Conservation (phyloP, 2,113 vertebrate genomes). For the Tragulus kanchil region DNA sequence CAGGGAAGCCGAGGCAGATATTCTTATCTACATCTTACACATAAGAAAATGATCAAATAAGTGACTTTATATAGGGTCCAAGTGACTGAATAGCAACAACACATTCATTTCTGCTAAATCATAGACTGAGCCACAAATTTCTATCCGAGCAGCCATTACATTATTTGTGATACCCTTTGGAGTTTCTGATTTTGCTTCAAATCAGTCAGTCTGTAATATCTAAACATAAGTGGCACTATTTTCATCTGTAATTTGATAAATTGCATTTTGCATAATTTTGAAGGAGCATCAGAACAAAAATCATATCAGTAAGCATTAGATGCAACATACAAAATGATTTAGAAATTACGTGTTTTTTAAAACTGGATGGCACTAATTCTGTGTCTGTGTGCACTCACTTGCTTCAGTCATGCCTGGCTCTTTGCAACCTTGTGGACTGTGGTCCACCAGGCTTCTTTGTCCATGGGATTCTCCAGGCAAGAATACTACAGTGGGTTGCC, state of each 20-base stretch:
- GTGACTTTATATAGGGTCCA: not conserved
- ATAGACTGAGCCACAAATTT: not conserved
- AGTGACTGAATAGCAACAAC: not conserved
- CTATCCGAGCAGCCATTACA: not conserved
- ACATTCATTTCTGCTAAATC: not conserved
- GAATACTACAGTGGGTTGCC: not conserved
- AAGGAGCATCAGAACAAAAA: not conserved
- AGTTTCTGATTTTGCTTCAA: not conserved
- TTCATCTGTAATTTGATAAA: not conserved
- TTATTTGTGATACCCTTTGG: not conserved
- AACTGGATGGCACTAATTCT: not conserved
- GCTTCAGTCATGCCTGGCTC: not conserved
- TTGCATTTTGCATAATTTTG: not conserved
- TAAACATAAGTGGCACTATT: not conserved
- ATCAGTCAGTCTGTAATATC: not conserved
- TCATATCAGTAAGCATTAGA: slow-evolving; percentile 5
- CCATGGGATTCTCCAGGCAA: not conserved
- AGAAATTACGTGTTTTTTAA: slow-evolving; percentile 15
- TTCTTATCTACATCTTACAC: not conserved
- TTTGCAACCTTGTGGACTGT: not conserved
- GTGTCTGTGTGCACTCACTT: not conserved
- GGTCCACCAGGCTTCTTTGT: not conserved
- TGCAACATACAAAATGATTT: not conserved
- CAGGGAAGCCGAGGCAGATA: no score
- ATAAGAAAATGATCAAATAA: not conserved